phyloP scores from a whole-genome alignment of 2,113 vertebrate species.

The Riparia riparia region DNA sequence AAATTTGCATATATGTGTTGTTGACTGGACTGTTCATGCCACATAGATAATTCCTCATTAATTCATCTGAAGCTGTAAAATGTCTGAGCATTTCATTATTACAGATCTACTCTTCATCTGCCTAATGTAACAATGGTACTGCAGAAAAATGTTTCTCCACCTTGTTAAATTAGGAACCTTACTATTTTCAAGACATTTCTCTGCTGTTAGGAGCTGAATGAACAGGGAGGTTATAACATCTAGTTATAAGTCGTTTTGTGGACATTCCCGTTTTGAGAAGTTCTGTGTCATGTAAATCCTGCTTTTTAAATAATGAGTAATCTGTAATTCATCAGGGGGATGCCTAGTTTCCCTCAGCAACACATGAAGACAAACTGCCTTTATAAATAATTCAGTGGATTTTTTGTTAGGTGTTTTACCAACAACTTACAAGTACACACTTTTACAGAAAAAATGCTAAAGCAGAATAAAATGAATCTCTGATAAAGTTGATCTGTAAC shows the following conservation, averaged over 20 bases:
- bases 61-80: not conserved
- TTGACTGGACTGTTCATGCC: not conserved
- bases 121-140: not conserved
- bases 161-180: not conserved
- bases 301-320: not conserved
- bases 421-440: not conserved
- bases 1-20: not conserved
- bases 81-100: not conserved
- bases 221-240: not conserved
- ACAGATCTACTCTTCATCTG: not conserved
- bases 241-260: not conserved
- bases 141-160: not conserved
- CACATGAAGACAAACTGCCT: not conserved
- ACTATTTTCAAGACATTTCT: not conserved
- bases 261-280: not conserved
- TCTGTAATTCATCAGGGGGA: not conserved
- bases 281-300: not conserved
- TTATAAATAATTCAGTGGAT: not conserved
- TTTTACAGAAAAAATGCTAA: not conserved
- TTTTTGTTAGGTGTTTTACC: not conserved
- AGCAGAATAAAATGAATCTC: not conserved
- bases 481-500: not conserved
- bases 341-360: not conserved
- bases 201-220: not conserved
- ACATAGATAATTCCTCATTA: not conserved